These are phyloP conservation scores for Centruroides sculpturatus DNA, from an alignment of 1,140 invertebrate genomes.

Conservation along the genomic window DNA sequence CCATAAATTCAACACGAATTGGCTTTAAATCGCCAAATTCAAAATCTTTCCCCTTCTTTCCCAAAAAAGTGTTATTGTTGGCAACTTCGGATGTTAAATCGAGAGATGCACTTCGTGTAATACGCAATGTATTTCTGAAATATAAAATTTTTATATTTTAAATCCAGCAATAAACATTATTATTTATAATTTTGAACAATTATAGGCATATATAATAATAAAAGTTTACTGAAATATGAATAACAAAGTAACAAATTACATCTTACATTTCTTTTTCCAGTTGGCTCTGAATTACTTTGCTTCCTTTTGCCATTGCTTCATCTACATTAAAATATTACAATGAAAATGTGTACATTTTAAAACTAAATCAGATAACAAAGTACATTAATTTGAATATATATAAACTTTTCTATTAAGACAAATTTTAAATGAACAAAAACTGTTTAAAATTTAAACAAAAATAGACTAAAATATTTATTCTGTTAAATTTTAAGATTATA, in stretches of 20 bases:
- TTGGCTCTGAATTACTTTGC: conserved; percentile 26
- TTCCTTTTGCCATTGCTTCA: conserved; percentile 26
- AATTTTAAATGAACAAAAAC: no score
- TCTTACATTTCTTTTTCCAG: conserved; percentile 67
- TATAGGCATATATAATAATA: no score
- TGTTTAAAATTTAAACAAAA: no score
- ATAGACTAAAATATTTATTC: no score
- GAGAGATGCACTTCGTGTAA: conserved; percentile 59
- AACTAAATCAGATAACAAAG: no score
- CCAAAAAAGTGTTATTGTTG: conserved; percentile 43
- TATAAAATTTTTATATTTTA: conserved; percentile 3
- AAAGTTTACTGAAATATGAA: no score
- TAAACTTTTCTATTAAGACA: no score
- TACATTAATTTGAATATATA: no score
- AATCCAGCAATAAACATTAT: conserved; percentile 1
- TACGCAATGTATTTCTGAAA: conserved; percentile 53
- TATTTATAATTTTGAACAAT: not conserved
- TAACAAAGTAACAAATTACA: not conserved
- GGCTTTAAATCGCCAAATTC: conserved; percentile 54
- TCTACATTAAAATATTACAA: conserved; percentile 35
- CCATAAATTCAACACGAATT: conserved; percentile 52
- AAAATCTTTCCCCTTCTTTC: conserved; percentile 60
- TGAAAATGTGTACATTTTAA: not conserved
- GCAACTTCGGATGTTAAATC: conserved; percentile 47
- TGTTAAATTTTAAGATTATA: no score